Percentiles rank a stretch among this genome's conserved stretches.
These are phyloP conservation scores for Scomberomorus guttatus DNA, from an alignment of 2,797 vertebrate genomes.

Conservation along the genomic window DNA sequence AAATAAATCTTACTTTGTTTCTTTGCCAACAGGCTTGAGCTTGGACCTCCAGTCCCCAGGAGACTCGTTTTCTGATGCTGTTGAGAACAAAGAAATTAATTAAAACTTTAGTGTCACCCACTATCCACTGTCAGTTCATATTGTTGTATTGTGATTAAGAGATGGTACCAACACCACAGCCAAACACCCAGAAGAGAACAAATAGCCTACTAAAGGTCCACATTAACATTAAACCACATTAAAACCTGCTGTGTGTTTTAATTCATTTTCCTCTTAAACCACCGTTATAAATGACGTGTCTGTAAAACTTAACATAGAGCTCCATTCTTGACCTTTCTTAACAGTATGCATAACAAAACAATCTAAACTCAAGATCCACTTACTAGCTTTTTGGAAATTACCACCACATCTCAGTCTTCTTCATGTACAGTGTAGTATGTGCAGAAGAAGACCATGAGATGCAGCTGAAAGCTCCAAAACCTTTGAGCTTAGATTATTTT, in stretches of 20 bases:
- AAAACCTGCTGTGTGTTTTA: background rate
- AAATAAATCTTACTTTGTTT: constrained; percentile 77
- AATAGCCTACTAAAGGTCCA: background rate
- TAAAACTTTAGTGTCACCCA: background rate
- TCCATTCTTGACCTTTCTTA: background rate
- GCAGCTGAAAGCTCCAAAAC: too few species aligned
- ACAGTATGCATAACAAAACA: background rate
- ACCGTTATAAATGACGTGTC: background rate
- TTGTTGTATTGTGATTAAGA: background rate
- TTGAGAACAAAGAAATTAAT: background rate
- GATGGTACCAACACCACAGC: background rate
- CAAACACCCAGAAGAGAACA: background rate
- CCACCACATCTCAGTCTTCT: background rate
- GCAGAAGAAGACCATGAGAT: too few species aligned
- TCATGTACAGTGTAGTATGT: background rate
- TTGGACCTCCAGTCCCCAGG: constrained; percentile 90
- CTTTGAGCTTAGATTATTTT: too few species aligned
- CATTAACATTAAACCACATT: too few species aligned
- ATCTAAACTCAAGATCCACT: background rate
- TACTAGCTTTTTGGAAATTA: too few species aligned
- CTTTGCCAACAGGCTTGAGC: constrained; percentile 88
- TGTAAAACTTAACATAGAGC: background rate
- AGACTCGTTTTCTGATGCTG: constrained; percentile 64
- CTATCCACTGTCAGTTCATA: background rate
- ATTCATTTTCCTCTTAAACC: too few species aligned